These are phyloP conservation scores for Diarsia rubi DNA, from an alignment of 2,888 invertebrate species.

Conservation along the genomic window DNA sequence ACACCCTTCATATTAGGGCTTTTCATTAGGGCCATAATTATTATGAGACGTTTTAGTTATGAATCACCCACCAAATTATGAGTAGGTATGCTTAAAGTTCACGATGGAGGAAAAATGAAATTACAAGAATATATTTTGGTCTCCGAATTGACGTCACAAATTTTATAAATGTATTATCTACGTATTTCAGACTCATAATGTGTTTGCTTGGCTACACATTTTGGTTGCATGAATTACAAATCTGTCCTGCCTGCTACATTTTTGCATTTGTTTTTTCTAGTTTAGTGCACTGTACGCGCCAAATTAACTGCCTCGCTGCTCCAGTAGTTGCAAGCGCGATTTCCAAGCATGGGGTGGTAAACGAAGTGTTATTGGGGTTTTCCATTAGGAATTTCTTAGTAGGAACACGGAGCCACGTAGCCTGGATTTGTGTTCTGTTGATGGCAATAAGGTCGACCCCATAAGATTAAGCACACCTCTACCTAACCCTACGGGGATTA, in stretches of 20 bases:
- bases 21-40: not conserved
- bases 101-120: not conserved
- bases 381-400: too few species aligned
- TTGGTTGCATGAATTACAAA: not conserved
- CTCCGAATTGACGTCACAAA: slow-evolving; percentile 38
- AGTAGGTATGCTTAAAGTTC: not conserved
- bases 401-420: too few species aligned
- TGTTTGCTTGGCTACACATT: not conserved
- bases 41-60: not conserved
- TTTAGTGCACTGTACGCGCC: not conserved
- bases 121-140: slow-evolving; percentile 17
- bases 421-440: too few species aligned
- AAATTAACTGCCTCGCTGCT: not conserved
- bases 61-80: not conserved
- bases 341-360: too few species aligned
- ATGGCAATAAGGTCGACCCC: too few species aligned
- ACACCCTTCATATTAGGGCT: not conserved
- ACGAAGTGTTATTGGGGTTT: too few species aligned
- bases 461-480: too few species aligned
- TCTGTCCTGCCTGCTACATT: not conserved
- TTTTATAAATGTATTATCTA: slow-evolving; percentile 15
- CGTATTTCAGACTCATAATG: slow-evolving; percentile 13
- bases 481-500: too few species aligned
- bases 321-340: too few species aligned
- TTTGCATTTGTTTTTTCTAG: not conserved